A percentile compares a stretch with the other conserved stretches of the same genome.
Conservation (phyloP, 2,113 vertebrate species). For the Pomatorhinus ruficollis region DNA sequence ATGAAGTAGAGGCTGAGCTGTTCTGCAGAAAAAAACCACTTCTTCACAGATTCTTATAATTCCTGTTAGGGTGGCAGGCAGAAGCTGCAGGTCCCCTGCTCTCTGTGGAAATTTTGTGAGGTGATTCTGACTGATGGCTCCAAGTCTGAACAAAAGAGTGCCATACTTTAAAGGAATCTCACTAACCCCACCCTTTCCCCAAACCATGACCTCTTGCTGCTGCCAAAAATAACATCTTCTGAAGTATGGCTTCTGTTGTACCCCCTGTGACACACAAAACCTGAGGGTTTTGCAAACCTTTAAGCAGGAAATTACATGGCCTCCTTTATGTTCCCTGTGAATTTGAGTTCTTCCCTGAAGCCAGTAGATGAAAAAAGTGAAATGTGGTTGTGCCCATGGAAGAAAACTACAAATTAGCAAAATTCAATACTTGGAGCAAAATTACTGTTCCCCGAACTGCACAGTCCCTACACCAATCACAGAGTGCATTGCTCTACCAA, state of each 20-base stretch:
- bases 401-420: not conserved
- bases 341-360: not conserved
- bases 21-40: not conserved
- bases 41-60: not conserved
- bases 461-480: not conserved
- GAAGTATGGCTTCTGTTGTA: not conserved
- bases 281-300: not conserved
- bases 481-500: not conserved
- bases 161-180: not conserved
- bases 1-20: not conserved
- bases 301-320: not conserved
- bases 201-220: not conserved
- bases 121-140: not conserved
- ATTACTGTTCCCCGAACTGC: not conserved
- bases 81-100: not conserved
- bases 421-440: not conserved
- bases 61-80: not conserved
- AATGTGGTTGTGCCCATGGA: not conserved
- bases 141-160: not conserved
- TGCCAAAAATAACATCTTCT: not conserved
- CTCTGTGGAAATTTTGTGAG: not conserved
- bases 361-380: not conserved
- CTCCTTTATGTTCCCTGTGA: not conserved
- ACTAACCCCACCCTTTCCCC: fast-evolving
- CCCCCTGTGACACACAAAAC: not conserved